Percentiles rank a stretch among this genome's conserved stretches.
phyloP scores from a whole-genome alignment of 1,140 invertebrate species.

The Drosophila aff. region DNA sequence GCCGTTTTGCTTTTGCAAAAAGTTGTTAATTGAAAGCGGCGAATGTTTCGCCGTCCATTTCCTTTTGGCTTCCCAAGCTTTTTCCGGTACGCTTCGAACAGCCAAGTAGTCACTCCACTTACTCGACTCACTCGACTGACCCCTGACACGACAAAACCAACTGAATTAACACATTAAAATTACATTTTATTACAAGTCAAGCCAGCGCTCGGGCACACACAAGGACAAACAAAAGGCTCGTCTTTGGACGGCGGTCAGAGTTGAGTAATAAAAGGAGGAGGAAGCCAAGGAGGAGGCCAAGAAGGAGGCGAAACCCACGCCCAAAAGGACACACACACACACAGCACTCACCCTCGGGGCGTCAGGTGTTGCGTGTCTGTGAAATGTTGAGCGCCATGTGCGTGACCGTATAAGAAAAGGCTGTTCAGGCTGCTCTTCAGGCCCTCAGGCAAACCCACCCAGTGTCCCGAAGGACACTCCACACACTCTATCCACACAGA shows the following conservation, averaged over 20 bases:
- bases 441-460: conserved; percentile 1
- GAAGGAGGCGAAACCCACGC: neutral
- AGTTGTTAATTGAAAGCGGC: conserved; percentile 79
- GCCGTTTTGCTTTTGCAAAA: conserved; percentile 41
- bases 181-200: conserved; percentile 74
- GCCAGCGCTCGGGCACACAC: conserved; percentile 10
- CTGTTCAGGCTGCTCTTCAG: conserved; percentile 10
- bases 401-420: conserved; percentile 65
- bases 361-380: conserved; percentile 71
- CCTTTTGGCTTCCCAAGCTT: neutral
- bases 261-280: conserved; percentile 67
- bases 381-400: conserved; percentile 75
- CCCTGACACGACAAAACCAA: conserved; percentile 64
- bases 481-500: conserved; percentile 13
- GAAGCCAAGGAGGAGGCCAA: conserved; percentile 12
- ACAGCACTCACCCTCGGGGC: conserved; percentile 5
- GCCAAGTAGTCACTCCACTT: conserved; percentile 19
- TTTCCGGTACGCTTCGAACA: conserved; percentile 7
- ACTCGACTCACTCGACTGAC: conserved; percentile 20
- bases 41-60: conserved; percentile 46
- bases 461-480: conserved; percentile 5
- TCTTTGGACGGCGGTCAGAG: conserved; percentile 32
- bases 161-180: conserved; percentile 83
- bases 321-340: conserved; percentile 8
- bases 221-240: conserved; percentile 47